Evolutionary conservation across 2,888 invertebrate genomes (phyloP), one percentile per base, ranked within the genome.

Genomic region (Tachina grossa): DNA sequence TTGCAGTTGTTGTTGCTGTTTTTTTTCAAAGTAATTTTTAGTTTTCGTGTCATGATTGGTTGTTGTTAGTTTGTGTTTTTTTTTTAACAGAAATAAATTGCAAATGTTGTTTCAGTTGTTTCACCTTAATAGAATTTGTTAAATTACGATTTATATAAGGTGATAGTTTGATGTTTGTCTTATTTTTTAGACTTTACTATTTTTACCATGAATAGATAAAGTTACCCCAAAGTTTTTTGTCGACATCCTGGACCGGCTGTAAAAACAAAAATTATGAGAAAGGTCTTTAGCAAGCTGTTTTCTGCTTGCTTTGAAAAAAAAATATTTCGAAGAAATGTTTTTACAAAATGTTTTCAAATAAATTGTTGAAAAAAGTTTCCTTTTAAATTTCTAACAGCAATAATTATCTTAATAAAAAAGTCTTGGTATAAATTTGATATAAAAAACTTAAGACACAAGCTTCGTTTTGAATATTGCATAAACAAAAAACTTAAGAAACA

Each of bases 41-140:
- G 57, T 82, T 85, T 85, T 82, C 85, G 71, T 85, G 85, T 85
- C 85, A 85, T 85, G 82, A 85, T 78, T 82, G 74, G 63, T 82
- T 69, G 81, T 63, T 59, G 31, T 41, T 57, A 57, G 11, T 31
- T 59, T 55, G 51, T 69, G 31, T 61, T 31, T 45, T 45, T 78
- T 6, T n/a, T 16, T 22, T 1, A 22, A 39, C 39, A 39, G n/a
- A 22, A 31, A 57, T n/a, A 39, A 31, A 55, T 39, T 69, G 69
- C 59, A 1, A 53, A 57, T 78, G 75, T 71, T 85, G 84, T 76
- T 76, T 75, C 71, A 80, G 53, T 71, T 84, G 66, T 83, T 83
- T 79, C 82, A 75, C 82, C 85, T 83, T 76, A 76, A 75, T 49
- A 79, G 75, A 76, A 76, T 79, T 83, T 83, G 65, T 72, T 76